Base-by-base conservation (phyloP, 1,140 invertebrate genomes). In the Bathynomus jamesi region DNA sequence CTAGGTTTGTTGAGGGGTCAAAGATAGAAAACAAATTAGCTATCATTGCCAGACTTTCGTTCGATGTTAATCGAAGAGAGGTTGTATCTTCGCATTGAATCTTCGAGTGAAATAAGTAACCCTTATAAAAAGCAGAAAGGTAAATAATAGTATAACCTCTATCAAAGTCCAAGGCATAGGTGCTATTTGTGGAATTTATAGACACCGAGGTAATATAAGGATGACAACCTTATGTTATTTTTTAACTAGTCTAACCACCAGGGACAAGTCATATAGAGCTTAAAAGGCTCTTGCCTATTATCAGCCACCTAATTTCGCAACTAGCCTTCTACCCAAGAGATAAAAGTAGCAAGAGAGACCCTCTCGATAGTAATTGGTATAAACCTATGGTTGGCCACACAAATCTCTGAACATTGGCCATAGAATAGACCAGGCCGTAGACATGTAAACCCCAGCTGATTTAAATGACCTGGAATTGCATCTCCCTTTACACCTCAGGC, bases 321-420 rank as follows among this genome's bases (percentile, higher is more conserved):
- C 11, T 10, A 28, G 7, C 61, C 11, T 24, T 11, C 11, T 8
- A 24, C 61, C 21, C 7, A 24, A 24, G 7, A 63, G 61, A 61
- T n/a, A n/a, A n/a, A n/a, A n/a, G n/a, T n/a, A n/a, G n/a, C n/a
- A n/a, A n/a, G n/a, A n/a, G n/a, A n/a, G n/a, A 70, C 46, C 24
- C 31, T 32, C 24, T 73, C 67, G 79, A 89, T 80, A 71, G 84
- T 82, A 86, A 90, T 90, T 69, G 89, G 89, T 84, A 91, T 90
- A 86, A 90, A 90, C 69, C 86, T 87, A 82, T 91, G 89, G 82
- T 90, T 90, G 67, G 84, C 83, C 7, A 88, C 88, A 85, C 89
- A 91, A 85, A 91, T 89, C 86, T 91, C 89, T 79, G 89, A 90
- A 81, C 89, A 91, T 86, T 91, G 88, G 0, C 89, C 88, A 83